phyloP scores from a whole-genome alignment of 1,140 invertebrate genomes.

The Papilio dardanus region DNA sequence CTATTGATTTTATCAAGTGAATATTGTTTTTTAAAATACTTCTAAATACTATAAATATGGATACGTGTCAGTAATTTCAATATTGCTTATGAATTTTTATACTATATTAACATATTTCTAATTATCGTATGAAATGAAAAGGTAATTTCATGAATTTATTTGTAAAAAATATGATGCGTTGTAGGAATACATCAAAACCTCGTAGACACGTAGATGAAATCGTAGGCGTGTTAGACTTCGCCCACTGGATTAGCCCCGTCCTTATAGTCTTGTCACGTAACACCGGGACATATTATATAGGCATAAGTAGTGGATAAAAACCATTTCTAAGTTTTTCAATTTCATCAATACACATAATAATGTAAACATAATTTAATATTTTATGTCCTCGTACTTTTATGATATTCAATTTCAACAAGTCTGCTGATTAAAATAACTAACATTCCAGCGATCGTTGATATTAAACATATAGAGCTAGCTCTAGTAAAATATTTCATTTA shows the following conservation, averaged over 20 bases:
- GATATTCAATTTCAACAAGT: not conserved
- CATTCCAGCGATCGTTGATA: not conserved
- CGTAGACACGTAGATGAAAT: not conserved
- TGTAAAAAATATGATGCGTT: no score
- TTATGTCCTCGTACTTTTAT: not conserved
- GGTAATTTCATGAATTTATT: no score
- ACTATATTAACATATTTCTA: no score
- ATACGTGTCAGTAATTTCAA: not conserved
- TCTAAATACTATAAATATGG: not conserved
- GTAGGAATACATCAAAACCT: no score
- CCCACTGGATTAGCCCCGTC: not conserved
- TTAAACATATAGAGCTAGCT: not conserved
- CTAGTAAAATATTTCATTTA: not conserved
- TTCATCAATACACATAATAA: no score
- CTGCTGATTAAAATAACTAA: not conserved
- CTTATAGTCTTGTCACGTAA: not conserved
- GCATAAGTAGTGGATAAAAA: no score
- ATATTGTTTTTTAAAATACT: no score
- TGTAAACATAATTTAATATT: no score
- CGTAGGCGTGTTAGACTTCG: not conserved
- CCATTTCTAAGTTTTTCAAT: no score
- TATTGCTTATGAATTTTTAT: no score
- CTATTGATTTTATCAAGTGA: slow-evolving; percentile 14
- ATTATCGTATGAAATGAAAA: no score
- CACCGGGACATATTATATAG: not conserved